Evolutionary conservation across 2,797 vertebrate species (phyloP), one percentile per base, ranked within the genome.

Genomic region (Caiman crocodilus): DNA sequence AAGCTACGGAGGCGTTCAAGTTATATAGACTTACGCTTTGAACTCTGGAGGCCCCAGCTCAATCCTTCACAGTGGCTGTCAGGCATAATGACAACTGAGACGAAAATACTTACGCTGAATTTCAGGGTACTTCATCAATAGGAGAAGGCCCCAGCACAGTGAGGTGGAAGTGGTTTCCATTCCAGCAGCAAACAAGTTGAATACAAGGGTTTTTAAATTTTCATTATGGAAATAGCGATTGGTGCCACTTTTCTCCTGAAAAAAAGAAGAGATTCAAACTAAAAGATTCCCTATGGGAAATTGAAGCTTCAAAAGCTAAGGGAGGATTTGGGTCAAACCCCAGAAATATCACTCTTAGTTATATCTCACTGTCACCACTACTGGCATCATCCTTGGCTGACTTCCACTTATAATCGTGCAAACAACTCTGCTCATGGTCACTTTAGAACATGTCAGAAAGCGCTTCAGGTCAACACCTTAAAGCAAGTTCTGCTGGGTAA

Each of bases 81-180:
- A 61, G 60, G 9, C 60, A 61, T 10, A 25, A 21, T 61, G 25
- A 25, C 23, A 63, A 20, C 42, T 9, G 20, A 35, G 26, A 26
- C 5, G 56, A 58, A 74, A 80, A 4, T 25, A 85, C 96, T 92
- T 76, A 97, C 96, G 94, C 80, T 97, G 97, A 81, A 97, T 96
- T 15, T 96, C 89, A 55, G 97, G 96, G 65, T 97, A 90, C 59
- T 95, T 97, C 82, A 95, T 97, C 97, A 97, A 95, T 60, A 96
- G 82, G 18, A 97, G 89, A 74, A 97, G 79, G 2, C 85, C 94
- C 97, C 97, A 97, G 61, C 87, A 89, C 50, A 97, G 80, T 57
- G 97, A 97, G 13, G 87, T 94, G 5, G 96, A 89, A 0, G 96
- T 96, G 25, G 97, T 97, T 57, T 97, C 97, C 75, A 92, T 95